Conservation (phyloP, 2,797 vertebrate genomes). For the Pseudochirops cupreus region DNA sequence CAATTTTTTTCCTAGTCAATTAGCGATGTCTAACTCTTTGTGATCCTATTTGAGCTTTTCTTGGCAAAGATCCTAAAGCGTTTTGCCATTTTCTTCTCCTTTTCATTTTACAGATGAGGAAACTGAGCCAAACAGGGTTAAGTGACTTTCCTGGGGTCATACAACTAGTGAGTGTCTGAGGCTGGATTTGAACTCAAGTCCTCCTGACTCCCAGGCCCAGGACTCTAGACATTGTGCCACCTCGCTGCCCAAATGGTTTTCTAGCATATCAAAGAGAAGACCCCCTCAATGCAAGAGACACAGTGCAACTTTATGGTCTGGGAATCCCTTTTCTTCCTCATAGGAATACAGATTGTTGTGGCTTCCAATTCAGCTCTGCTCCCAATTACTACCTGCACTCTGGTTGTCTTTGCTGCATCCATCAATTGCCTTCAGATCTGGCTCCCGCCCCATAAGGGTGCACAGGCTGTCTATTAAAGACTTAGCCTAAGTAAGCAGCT, state of each 20-base stretch:
- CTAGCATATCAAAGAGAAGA: background rate
- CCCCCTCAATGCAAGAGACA: background rate
- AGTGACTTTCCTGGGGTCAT: background rate
- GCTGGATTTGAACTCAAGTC: background rate
- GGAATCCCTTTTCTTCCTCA: background rate
- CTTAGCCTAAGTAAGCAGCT: background rate
- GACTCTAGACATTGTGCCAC: background rate
- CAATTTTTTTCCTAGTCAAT: background rate
- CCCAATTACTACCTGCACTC: background rate
- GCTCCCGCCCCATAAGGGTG: background rate
- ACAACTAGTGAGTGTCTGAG: background rate
- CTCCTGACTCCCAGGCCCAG: background rate
- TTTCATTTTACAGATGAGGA: background rate
- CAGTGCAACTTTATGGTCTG: background rate
- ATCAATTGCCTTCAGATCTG: background rate
- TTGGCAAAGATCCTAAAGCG: background rate
- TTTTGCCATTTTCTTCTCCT: background rate
- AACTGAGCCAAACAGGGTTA: background rate
- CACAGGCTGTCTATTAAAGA: conserved; percentile 4
- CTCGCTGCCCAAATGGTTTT: background rate
- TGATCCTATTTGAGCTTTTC: background rate
- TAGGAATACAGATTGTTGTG: background rate
- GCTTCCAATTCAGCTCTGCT: background rate
- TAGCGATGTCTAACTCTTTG: background rate
- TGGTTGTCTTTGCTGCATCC: background rate